Base-by-base conservation (phyloP, 2,113 vertebrate genomes). In the Hyperopisus bebe region DNA sequence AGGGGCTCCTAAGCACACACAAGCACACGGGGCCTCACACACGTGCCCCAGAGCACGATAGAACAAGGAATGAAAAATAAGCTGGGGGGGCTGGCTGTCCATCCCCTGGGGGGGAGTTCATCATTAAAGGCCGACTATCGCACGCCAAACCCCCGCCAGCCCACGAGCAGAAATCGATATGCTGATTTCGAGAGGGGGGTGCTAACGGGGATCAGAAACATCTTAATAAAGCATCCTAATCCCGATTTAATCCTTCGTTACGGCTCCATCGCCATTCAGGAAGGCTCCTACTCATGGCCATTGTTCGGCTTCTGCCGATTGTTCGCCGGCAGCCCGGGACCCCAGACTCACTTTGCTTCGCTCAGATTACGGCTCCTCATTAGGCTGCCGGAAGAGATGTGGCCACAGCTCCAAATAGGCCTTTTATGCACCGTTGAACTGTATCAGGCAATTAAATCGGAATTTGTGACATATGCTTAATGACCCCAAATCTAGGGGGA, bases 381-480 rank as follows among this genome's bases (percentile, higher is more conserved):
- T 53, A 89, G 74, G 50, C 88, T 42, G 21, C 11, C n/a, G 4
- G 48, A 55, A 47, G n/a, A 44, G 88, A 83, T 89, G n/a, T 39
- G 93, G 89, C 91, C 92, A 88, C 90, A 58, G 90, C 89, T 89
- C 74, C 80, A 92, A 93, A 95, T 95, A 93, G 47, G 1, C 50
- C 35, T 93, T 95, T 96, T 95, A 94, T 96, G 92, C 91, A 92
- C 93, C 92, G 90, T 94, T 93, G 90, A 92, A 89, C 90, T 90
- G 77, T 93, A 94, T 95, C 94, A 94, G 80, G 86, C 47, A 91
- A 93, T 94, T 95, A 93, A 92, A 95, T 93, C 93, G 92, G 93
- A 95, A 93, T 93, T 92, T 92, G 91, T 94, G 93, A 95, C 96
- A 95, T 96, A 96, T 96, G 96, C 95, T 92, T 96, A 96, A 96